Conservation (phyloP, 2,797 vertebrate genomes). For the Thunnus albacares region DNA sequence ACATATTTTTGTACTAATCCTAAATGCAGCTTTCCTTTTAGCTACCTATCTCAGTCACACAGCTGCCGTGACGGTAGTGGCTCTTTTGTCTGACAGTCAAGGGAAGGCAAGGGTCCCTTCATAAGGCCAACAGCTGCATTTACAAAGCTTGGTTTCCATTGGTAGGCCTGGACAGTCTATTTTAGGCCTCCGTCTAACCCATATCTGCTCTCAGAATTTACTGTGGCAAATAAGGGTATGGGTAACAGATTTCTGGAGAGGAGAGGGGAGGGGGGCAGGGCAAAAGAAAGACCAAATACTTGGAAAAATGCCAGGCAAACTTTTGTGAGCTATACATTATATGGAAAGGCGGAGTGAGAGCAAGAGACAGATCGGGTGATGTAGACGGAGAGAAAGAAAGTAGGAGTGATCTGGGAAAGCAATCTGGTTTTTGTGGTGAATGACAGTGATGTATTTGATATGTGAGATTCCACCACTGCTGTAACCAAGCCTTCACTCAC, state of each 20-base stretch:
- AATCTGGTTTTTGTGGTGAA: conserved; percentile 64
- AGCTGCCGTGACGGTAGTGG: conserved; percentile 24
- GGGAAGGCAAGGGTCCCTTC: conserved; percentile 46
- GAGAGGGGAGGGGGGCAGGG: conserved; percentile 30
- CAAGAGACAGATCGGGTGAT: conserved; percentile 67
- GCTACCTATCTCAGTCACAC: conserved; percentile 25
- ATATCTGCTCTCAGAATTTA: conserved; percentile 71
- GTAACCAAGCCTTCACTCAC: conserved; percentile 77
- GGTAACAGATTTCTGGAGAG: conserved; percentile 67
- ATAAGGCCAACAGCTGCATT: conserved; percentile 81
- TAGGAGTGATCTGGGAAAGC: conserved; percentile 59
- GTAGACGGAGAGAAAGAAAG: conserved; percentile 53
- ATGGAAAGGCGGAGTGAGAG: conserved; percentile 32
- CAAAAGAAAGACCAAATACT: conserved; percentile 48
- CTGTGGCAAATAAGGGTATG: conserved; percentile 66
- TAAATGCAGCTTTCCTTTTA: conserved; percentile 18
- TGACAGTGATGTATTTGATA: conserved; percentile 81
- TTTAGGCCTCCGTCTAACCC: conserved; percentile 67
- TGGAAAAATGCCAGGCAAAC: conserved; percentile 59
- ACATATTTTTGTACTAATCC: conserved; percentile 28
- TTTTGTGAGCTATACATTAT: conserved; percentile 60
- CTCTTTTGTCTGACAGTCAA: conserved; percentile 49
- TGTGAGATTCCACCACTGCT: conserved; percentile 63
- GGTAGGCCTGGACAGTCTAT: conserved; percentile 62
- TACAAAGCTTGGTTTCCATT: conserved; percentile 55